These are phyloP conservation scores for Campylomormyrus numenius DNA, from an alignment of 2,113 vertebrate genomes.

Conservation along the genomic window DNA sequence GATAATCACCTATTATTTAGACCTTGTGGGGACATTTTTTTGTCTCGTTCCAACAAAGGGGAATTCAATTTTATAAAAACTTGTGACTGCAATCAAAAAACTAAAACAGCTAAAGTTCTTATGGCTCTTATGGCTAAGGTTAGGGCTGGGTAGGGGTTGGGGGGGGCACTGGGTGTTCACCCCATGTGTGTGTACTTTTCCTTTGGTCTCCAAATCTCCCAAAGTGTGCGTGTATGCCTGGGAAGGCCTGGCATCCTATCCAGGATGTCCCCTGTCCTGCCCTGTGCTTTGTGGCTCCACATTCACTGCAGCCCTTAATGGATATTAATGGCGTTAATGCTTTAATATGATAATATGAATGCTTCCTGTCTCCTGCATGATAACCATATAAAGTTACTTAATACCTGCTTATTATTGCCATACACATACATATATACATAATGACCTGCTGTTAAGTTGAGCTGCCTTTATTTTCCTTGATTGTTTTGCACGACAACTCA, in stretches of 20 bases:
- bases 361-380: neutral
- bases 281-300: neutral
- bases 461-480: neutral
- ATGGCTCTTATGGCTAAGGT: neutral
- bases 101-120: neutral
- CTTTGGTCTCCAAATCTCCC: neutral
- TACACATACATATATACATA: neutral
- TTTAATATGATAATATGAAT: neutral
- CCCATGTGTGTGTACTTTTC: neutral
- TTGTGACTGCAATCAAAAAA: neutral
- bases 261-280: neutral
- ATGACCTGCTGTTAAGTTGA: neutral
- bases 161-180: too few relatives aligned
- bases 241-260: neutral
- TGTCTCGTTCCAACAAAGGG: too few relatives aligned
- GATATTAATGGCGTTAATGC: neutral
- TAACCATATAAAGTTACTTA: neutral
- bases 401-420: neutral
- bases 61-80: neutral
- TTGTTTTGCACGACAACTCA: neutral
- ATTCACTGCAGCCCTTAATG: neutral
- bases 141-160: neutral
- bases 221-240: neutral
- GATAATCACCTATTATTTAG: neutral
- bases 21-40: neutral